Evolutionary conservation across 2,797 vertebrate species (phyloP), one percentile per base, ranked within the genome.

Genomic region (Percopsis omiscomaycus): DNA sequence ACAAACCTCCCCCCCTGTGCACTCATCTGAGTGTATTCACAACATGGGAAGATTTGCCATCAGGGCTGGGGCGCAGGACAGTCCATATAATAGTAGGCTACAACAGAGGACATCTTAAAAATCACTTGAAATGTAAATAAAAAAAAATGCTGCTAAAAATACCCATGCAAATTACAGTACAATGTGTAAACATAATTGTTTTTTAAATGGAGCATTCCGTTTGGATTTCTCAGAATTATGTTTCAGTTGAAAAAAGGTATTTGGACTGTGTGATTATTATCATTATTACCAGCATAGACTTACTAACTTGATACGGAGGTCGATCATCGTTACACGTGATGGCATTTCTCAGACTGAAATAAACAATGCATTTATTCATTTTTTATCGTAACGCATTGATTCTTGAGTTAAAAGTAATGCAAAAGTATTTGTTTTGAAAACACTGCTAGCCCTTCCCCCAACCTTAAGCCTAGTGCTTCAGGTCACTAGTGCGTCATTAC

Each of bases 1-100:
- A 63, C 68, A 76, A 71, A 78, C 15, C 55, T 30, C 10, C 3
- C 11, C 4, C 50, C 50, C 50, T 46, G 73, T 60, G 27, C 50
- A 5, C 69, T 76, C 58, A 27, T 73, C 70, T 71, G 6, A 74
- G 49, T 57, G 65, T 66, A 64, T 71, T 60, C 45, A 32, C 68
- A 82, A 82, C 78, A 78, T 30, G 12, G 0, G 10, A 27, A 15
- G 2, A 30, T 4, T 42, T 44, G 54, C 42, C 71, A 65, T 59
- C 52, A 6, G 29, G 49, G 27, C 51, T 1, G n/a, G 2, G 8
- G 46, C 57, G 57, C 53, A 57, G 57, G 6, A 49, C 5, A 5
- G 49, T 50, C 47, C 50, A 52, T 3, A 11, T 10, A 27, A 8
- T 37, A 52, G 8, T 12, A 52, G 50, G 22, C 22, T 22, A 49